Base-by-base conservation (phyloP, 2,888 invertebrate species). In the Bugula neritina region DNA sequence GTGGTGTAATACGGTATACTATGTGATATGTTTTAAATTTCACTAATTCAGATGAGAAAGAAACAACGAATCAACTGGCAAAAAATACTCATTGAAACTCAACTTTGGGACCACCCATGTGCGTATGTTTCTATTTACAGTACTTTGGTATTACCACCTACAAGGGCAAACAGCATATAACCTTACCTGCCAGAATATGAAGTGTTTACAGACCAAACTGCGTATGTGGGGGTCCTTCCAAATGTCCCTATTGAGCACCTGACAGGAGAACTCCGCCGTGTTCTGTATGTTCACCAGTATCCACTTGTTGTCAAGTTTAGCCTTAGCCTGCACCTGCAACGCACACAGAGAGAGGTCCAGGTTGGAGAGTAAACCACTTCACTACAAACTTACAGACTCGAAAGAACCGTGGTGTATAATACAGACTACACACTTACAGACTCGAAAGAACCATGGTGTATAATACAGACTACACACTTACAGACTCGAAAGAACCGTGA, bases 261-360 rank as follows among this genome's bases (percentile, higher is more conserved):
- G 90, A 75, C 90, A 90, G 29, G 88, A 84, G 80, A 91, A 90
- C 80, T 89, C 89, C 76, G 87, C 87, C 31, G 88, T 87, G 81
- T 90, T 88, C 80, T 90, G 90, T 10, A 91, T 86, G 80, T 91
- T 90, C 0, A 90, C 89, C 76, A 90, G 84, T 31, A 90, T 79
- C 90, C 90, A 90, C 72, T 87, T 87, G 76, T 88, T 88, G 23
- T 86, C 83, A 1, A 74, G 81, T 79, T 75, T 87, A 85, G 72
- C 90, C 87, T 87, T 84, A 72, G 88, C 88, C 31, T 89, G 86
- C 0, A 88, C 87, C 84, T 88, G 76, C 17, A 77, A 63, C 57
- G 25, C 10, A n/a, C 57, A 57, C n/a, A n/a, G n/a, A n/a, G n/a
- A n/a, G n/a, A n/a, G n/a, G n/a, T n/a, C n/a, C n/a, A n/a, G n/a